Conservation (phyloP, 30 jellyfish, hydroid and myxozoan species). For the Cassiopea xamachana region DNA sequence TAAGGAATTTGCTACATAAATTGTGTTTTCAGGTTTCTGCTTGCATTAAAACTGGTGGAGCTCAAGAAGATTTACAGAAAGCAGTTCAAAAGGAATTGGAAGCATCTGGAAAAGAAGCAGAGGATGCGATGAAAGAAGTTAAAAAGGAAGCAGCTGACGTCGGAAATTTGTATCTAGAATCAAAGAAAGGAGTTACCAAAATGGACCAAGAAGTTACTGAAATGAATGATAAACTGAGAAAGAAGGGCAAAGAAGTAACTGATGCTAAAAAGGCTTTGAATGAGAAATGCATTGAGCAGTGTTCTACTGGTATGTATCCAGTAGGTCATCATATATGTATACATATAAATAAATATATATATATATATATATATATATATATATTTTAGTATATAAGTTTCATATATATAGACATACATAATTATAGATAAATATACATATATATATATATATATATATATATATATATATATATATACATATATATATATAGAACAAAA, state of each 20-base stretch:
- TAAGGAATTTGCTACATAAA: not conserved
- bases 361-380: too few species aligned
- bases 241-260: conserved; percentile 40
- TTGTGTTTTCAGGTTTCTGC: conserved; percentile 41
- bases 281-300: conserved; percentile 65
- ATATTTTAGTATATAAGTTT: too few species aligned
- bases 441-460: too few species aligned
- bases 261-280: conserved; percentile 57
- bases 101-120: conserved; percentile 60
- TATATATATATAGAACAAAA: too few species aligned
- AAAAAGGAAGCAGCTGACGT: conserved; percentile 46
- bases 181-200: conserved; percentile 64
- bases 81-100: conserved; percentile 39
- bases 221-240: conserved; percentile 48
- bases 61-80: conserved; percentile 32
- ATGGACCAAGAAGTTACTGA: conserved; percentile 66
- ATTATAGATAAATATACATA: too few species aligned
- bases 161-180: conserved; percentile 53
- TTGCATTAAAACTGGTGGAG: conserved; percentile 56
- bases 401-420: too few species aligned
- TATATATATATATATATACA: too few species aligned
- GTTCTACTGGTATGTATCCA: conserved; percentile 63
- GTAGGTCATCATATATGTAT: too few species aligned
- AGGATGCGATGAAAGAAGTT: conserved; percentile 52
- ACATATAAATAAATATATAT: too few species aligned